These are phyloP conservation scores for Rhabditoides inermis DNA, from an alignment of 2,888 invertebrate genomes.

Conservation along the genomic window DNA sequence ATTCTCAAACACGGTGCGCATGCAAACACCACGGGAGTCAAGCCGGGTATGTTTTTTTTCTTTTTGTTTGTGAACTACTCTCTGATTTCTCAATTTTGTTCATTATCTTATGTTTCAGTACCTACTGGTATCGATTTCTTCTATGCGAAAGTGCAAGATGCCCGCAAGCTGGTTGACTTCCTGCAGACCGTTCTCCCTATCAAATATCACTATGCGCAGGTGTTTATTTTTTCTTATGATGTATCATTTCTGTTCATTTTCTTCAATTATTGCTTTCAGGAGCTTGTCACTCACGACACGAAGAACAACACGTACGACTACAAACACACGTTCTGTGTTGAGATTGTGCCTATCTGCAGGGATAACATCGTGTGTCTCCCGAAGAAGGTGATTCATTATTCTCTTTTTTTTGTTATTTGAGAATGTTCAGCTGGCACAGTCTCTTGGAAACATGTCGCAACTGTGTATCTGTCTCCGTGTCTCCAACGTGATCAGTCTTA, in stretches of 20 bases:
- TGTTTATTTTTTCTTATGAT: neutral
- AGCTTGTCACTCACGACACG: constrained; percentile 71
- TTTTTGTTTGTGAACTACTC: too few relatives aligned
- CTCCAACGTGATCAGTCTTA: constrained; percentile 79
- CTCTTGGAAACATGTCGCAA: constrained; percentile 76
- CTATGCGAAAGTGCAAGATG: constrained; percentile 68
- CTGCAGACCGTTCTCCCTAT: constrained; percentile 75
- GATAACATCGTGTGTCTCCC: constrained; percentile 46
- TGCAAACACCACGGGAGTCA: constrained; percentile 38
- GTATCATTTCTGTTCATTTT: neutral
- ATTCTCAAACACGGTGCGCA: constrained; percentile 76
- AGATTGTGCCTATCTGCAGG: constrained; percentile 90
- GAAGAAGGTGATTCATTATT: constrained; percentile 39
- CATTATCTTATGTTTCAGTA: too few relatives aligned
- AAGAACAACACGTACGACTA: constrained; percentile 93
- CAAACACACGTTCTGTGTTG: constrained; percentile 80
- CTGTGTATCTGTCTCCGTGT: constrained; percentile 80
- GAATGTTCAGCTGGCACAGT: constrained; percentile 69
- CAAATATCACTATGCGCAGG: constrained; percentile 78
- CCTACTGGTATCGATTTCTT: constrained; percentile 79
- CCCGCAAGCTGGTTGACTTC: constrained; percentile 90
- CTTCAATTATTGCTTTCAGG: constrained; percentile 12
- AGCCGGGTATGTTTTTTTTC: too few relatives aligned
- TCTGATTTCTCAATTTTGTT: neutral
- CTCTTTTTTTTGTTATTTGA: constrained; percentile 21